These are phyloP conservation scores for Andrena cerasifolii DNA, from an alignment of 1,140 invertebrate genomes.

Conservation along the genomic window DNA sequence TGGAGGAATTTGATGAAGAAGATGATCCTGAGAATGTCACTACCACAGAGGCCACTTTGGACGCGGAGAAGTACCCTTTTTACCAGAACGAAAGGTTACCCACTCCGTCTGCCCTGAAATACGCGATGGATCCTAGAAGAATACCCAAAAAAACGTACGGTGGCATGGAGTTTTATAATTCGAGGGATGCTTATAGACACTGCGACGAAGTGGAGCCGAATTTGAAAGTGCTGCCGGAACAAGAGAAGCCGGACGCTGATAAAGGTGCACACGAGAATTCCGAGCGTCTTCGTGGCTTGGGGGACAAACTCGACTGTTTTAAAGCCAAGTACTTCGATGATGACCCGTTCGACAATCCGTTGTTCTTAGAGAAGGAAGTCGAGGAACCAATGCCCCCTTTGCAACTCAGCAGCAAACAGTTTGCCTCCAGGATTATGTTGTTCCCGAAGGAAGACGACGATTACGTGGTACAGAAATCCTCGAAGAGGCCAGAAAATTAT, in stretches of 20 bases:
- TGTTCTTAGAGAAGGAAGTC: conserved; percentile 85
- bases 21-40: conserved; percentile 15
- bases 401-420: conserved; percentile 68
- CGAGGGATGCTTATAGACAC: conserved; percentile 75
- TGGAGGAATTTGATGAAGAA: conserved; percentile 59
- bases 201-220: conserved; percentile 79
- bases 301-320: conserved; percentile 89
- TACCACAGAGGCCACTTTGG: conserved; percentile 58
- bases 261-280: conserved; percentile 69
- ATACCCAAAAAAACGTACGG: conserved; percentile 81
- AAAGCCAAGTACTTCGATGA: conserved; percentile 88
- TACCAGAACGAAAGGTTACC: conserved; percentile 72
- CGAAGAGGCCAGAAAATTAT: conserved; percentile 69
- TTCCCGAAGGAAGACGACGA: conserved; percentile 67
- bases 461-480: conserved; percentile 58
- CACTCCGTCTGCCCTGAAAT: conserved; percentile 77
- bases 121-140: conserved; percentile 78
- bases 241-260: conserved; percentile 71
- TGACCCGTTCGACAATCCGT: conserved; percentile 88
- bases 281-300: conserved; percentile 83
- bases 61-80: conserved; percentile 81
- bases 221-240: conserved; percentile 76
- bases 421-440: conserved; percentile 68
- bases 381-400: conserved; percentile 61
- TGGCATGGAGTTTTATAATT: conserved; percentile 83